Conservation (phyloP, 2,113 vertebrate genomes). For the Siniperca knerii region DNA sequence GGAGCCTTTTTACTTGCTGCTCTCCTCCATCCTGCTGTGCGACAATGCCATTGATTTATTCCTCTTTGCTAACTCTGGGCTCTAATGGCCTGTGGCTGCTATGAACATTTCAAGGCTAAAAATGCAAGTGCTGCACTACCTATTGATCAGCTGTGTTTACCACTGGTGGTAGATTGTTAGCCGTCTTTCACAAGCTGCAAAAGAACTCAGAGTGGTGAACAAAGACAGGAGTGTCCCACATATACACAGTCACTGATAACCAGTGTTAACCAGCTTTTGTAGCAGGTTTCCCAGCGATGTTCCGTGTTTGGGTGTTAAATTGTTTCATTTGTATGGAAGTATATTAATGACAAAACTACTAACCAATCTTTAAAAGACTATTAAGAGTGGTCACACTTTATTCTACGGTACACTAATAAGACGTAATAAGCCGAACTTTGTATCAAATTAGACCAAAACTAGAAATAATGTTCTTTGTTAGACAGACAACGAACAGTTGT, state of each 20-base stretch:
- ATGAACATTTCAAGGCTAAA: slow-evolving; percentile 35
- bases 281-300: neutral
- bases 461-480: no score
- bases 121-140: neutral
- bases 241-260: neutral
- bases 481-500: no score
- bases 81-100: slow-evolving; percentile 33
- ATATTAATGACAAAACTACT: neutral
- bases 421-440: no score
- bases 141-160: slow-evolving; percentile 24
- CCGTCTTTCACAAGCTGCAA: neutral
- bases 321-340: neutral
- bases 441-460: no score
- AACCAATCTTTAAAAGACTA: no score
- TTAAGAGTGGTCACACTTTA: no score
- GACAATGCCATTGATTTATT: slow-evolving; percentile 39
- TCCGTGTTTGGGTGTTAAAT: neutral
- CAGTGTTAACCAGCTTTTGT: neutral
- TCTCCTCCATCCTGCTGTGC: slow-evolving; percentile 18
- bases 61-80: slow-evolving; percentile 13
- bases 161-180: neutral
- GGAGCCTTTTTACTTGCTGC: slow-evolving; percentile 16
- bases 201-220: neutral
- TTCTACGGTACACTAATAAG: no score
- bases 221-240: neutral